These are phyloP conservation scores for Zoanthus solanderi DNA, from an alignment of 92 coral and sea anemone species.

Conservation along the genomic window DNA sequence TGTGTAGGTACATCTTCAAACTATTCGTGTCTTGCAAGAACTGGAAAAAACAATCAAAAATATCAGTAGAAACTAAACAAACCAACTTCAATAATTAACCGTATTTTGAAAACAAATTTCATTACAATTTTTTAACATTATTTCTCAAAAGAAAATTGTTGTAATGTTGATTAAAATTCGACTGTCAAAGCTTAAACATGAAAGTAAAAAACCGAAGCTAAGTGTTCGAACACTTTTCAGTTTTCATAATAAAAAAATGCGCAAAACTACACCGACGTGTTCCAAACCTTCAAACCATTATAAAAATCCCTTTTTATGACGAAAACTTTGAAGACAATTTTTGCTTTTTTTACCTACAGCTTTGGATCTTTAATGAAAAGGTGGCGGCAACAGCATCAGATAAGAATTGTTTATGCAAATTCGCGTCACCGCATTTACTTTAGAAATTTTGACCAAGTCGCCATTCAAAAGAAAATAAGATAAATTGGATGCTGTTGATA, in stretches of 20 bases:
- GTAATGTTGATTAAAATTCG: slow-evolving; percentile 9
- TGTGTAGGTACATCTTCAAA: neutral
- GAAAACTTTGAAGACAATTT: no score
- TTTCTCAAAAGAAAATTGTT: neutral
- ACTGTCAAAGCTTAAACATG: no score
- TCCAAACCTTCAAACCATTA: neutral
- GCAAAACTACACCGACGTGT: no score
- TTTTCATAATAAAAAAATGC: no score
- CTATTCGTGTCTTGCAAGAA: neutral
- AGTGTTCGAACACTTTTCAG: no score
- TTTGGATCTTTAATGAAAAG: slow-evolving; percentile 5
- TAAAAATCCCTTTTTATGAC: neutral
- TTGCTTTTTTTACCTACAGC: neutral
- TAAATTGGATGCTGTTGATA: neutral
- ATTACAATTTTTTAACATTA: neutral
- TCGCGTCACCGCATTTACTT: neutral
- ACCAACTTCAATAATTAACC: neutral
- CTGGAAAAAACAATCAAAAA: neutral
- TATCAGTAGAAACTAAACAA: no score
- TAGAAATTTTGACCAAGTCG: neutral
- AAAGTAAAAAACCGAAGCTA: neutral
- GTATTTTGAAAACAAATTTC: slow-evolving; percentile 14
- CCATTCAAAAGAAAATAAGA: neutral
- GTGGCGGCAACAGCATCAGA: slow-evolving; percentile 5
- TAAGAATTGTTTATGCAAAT: neutral